Evolutionary conservation across 2,113 vertebrate species (phyloP), one percentile per base, ranked within the genome.

Genomic region (Atrichornis clamosus): DNA sequence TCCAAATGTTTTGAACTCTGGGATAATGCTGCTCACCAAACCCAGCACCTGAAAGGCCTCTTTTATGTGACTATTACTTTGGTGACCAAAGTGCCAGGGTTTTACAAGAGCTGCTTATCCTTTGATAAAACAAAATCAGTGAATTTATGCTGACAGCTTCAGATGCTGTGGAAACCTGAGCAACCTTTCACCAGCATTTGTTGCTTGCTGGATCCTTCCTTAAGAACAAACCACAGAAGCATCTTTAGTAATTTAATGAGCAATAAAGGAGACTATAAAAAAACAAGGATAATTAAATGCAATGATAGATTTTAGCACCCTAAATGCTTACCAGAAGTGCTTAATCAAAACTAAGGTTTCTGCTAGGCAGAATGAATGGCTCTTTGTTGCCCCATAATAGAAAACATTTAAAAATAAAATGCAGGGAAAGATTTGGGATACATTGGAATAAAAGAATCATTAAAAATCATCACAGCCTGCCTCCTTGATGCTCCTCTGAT

Each of bases 121-220:
- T 95, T 96, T 96, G 96, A 95, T 97, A 92, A 96, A 97, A 93
- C 46, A 90, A 96, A 96, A 94, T 79, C 70, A 94, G 90, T 91
- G 77, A 93, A 94, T 97, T 96, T 96, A 83, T 91, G 89, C 92
- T 96, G 77, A 93, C 75, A 96, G 79, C 79, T 91, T 96, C 87
- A 93, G 78, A 94, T 75, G 50, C 91, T 87, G 56, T 26, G 22
- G 96, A 97, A 97, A 96, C 90, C 84, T 94, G 93, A 95, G 78
- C 93, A 93, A 94, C 77, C 84, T 92, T 95, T 94, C 63, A 52
- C 49, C 83, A 83, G 84, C 35, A n/a, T 78, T 80, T 84, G 84
- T 55, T 87, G 78, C 50, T 97, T 69, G 78, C 76, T 96, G 85
- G 32, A 77, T 89, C 42, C 78, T 89, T 94, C 87, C 74, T 95